Evolutionary conservation across 2,113 vertebrate genomes (phyloP).

Genomic region (Myiozetetes cayanensis): DNA sequence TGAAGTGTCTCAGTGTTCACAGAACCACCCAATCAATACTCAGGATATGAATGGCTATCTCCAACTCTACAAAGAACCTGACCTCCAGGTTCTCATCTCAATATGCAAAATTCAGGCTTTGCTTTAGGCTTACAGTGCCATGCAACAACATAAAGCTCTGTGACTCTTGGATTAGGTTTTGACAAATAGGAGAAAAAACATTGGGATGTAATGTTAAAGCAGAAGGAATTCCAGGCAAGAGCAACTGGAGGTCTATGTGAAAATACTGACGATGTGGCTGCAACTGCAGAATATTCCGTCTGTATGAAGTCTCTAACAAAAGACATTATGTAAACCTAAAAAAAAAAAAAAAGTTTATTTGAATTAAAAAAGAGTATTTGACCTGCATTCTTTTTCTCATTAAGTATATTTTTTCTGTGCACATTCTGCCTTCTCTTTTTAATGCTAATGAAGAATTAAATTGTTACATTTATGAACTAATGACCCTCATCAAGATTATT

Average conservation of each 20-base stretch:
- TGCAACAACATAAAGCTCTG: background rate
- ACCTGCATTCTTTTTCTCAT: background rate
- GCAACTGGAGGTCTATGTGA: background rate
- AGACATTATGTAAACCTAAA: background rate
- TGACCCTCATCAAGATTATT: background rate
- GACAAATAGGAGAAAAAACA: background rate
- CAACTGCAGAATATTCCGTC: background rate
- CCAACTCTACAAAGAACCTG: background rate
- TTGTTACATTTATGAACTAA: background rate
- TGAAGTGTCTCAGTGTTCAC: background rate
- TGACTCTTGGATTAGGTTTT: background rate
- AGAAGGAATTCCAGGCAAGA: background rate
- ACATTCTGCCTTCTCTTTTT: background rate
- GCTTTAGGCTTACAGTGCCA: background rate
- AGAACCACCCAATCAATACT: background rate
- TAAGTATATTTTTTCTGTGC: background rate
- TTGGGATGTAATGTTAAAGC: background rate
- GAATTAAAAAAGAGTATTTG: background rate
- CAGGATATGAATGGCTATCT: background rate
- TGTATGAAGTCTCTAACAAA: background rate
- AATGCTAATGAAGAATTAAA: slow-evolving; percentile 25
- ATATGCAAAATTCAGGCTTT: background rate
- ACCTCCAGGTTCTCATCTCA: background rate
- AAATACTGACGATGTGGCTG: background rate
- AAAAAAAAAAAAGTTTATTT: background rate